Conservation (phyloP, 37 sponge, comb jelly and placozoan genomes). For the Crambe crambe region DNA sequence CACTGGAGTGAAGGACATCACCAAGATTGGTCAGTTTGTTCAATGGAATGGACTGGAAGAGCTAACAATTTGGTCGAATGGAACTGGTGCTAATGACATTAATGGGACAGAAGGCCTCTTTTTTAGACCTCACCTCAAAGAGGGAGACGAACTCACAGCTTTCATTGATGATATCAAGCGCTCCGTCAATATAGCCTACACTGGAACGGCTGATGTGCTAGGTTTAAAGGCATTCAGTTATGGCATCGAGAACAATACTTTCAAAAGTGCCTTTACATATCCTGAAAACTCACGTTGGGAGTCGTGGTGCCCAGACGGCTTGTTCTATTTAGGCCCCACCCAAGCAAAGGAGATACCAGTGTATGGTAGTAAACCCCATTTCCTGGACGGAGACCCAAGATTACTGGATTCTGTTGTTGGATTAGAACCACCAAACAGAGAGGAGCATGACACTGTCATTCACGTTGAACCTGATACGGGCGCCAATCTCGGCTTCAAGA, state of each 20-base stretch:
- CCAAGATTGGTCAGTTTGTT: slow-evolving; percentile 42
- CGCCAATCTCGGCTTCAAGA: slow-evolving; percentile 43
- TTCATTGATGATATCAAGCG: slow-evolving; percentile 85
- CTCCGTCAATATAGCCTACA: slow-evolving; percentile 43
- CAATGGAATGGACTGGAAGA: slow-evolving; percentile 69
- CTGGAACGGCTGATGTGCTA: slow-evolving; percentile 14
- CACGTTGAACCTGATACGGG: slow-evolving; percentile 79
- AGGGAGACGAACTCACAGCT: slow-evolving; percentile 50
- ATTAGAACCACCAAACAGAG: slow-evolving; percentile 40
- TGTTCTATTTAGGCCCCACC: slow-evolving; percentile 66
- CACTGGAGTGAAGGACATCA: slow-evolving; percentile 62
- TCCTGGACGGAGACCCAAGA: slow-evolving; percentile 74
- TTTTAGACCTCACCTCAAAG: slow-evolving; percentile 64
- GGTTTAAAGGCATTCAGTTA: slow-evolving; percentile 67
- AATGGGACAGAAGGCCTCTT: slow-evolving; percentile 88
- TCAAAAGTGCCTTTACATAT: slow-evolving; percentile 38
- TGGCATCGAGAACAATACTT: slow-evolving; percentile 21
- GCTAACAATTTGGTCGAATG: slow-evolving; percentile 11
- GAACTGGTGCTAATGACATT: slow-evolving; percentile 46
- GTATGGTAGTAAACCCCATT: slow-evolving; percentile 83
- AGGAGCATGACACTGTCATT: slow-evolving; percentile 45
- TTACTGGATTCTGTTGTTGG: slow-evolving; percentile 48
- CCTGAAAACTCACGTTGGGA: slow-evolving; percentile 63
- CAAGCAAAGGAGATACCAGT: slow-evolving; percentile 60
- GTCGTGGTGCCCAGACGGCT: slow-evolving; percentile 64